Base-by-base conservation (phyloP, 2,888 invertebrate species). In the Drosophila koepferae region DNA sequence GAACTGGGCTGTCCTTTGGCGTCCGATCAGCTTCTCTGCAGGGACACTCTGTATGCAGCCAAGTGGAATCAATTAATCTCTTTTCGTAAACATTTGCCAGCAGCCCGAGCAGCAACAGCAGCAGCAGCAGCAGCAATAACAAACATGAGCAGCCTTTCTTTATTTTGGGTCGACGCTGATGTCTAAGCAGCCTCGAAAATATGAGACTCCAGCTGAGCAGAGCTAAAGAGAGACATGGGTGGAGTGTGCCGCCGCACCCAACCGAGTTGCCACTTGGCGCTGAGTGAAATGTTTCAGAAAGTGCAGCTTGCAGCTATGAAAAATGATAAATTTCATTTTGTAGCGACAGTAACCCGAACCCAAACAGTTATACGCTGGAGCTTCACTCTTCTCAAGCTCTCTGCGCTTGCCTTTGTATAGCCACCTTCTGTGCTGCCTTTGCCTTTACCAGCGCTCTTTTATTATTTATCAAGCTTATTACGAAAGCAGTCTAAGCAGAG, bases 271-370 rank as follows among this genome's bases (percentile, higher is more conserved):
- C 71, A 63, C 69, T 71, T 60, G 72, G 66, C 67, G 73, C 88
- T 86, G 90, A 87, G 90, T 87, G 90, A 87, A 87, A 90, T 84
- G 90, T 87, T 90, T 87, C 90, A 86, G 90, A 87, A 87, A 90
- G 89, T 90, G 86, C 86, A 87, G 86, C 87, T 89, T 86, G 86
- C 89, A 87, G 85, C 89, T 66, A 89, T 87, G 90, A 90, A 89
- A 87, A 87, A 87, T 87, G 90, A 87, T 86, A 88, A 90, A 86
- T 86, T 90, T 89, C 81, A 76, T 75, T 83, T 76, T 81, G 86
- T 76, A 83, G 86, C 72, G 73, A 72, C 80, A 74, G 80, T 80
- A 71, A 72, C 67, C 63, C 66, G 62, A 74, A 9, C 46, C 56
- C 61, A 43, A 43, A 20, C 14, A 10, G 18, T 51, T 34, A 18